These are phyloP conservation scores for Pimephales promelas DNA, from an alignment of 2,113 vertebrate genomes.

Conservation along the genomic window DNA sequence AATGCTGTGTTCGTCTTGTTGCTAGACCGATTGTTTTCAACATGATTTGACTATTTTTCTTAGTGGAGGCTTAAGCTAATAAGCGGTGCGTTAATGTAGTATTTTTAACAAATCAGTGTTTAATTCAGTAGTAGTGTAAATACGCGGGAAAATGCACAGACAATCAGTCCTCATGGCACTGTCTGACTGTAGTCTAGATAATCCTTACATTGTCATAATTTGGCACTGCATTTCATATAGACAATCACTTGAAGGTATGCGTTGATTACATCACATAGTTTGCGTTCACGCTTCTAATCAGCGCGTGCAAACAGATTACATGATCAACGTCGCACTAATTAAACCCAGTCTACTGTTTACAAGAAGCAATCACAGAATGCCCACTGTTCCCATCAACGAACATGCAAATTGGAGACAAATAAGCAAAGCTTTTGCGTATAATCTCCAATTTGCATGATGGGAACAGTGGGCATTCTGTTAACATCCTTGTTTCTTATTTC, in stretches of 20 bases:
- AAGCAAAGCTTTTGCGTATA: constrained; percentile 2
- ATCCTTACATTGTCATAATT: background rate
- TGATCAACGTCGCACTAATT: background rate
- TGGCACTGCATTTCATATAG: background rate
- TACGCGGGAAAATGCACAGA: background rate
- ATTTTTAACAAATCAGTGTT: background rate
- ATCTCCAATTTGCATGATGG: background rate
- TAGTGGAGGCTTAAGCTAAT: background rate
- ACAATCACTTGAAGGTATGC: background rate
- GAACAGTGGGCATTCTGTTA: background rate
- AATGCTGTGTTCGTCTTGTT: background rate
- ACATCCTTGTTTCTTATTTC: constrained; percentile 4
- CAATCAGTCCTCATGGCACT: background rate
- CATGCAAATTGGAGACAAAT: background rate
- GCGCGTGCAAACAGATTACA: background rate
- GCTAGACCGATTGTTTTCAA: background rate
- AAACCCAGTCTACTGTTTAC: background rate
- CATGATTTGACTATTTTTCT: background rate
- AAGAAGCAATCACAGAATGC: background rate
- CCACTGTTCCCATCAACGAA: background rate
- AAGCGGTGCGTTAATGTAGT: background rate
- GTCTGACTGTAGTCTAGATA: background rate
- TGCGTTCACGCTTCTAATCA: no score
- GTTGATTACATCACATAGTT: background rate
- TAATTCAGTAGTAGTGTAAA: background rate